Percentiles rank a stretch among this genome's conserved stretches.
These are phyloP conservation scores for Steinernema feltiae DNA, from an alignment of 1,140 invertebrate genomes.

Conservation along the genomic window DNA sequence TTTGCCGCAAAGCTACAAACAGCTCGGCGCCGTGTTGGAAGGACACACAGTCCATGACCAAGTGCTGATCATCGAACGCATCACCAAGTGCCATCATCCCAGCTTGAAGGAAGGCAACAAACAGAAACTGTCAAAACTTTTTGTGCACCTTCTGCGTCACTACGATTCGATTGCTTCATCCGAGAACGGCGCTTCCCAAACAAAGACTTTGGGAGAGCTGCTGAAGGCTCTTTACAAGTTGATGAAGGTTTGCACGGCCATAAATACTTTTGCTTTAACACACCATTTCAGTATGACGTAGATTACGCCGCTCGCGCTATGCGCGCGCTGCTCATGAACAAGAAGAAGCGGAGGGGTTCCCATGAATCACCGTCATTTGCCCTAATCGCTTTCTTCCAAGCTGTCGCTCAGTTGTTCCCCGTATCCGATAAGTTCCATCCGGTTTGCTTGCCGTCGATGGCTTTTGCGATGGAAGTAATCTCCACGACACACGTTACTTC, in stretches of 20 bases:
- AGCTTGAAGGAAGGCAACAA: constrained; percentile 43
- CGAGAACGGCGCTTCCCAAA: constrained; percentile 2
- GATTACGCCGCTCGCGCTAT: constrained; percentile 2
- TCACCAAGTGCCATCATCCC: constrained; percentile 39
- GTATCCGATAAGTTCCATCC: constrained; percentile 35
- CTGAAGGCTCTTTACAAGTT: constrained; percentile 19
- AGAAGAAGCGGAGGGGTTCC: background rate
- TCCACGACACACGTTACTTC: constrained; percentile 7
- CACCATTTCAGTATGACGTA: background rate
- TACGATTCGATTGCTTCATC: constrained; percentile 25
- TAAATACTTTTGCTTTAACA: background rate
- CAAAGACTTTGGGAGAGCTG: constrained; percentile 24
- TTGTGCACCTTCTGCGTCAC: constrained; percentile 26
- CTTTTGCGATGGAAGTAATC: constrained; percentile 26
- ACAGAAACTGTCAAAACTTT: constrained; percentile 29
- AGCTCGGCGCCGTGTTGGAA: constrained; percentile 22
- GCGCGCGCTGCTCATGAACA: background rate
- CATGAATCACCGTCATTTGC: background rate
- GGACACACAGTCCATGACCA: background rate
- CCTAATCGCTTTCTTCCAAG: constrained; percentile 15
- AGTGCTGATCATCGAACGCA: constrained; percentile 16
- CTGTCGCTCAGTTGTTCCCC: constrained; percentile 32
- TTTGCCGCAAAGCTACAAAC: constrained; percentile 31
- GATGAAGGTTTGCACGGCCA: constrained; percentile 23
- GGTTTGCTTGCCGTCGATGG: constrained; percentile 25